Percentiles rank a stretch among this genome's conserved stretches.
Evolutionary conservation across 2,113 vertebrate genomes (phyloP).

Genomic region (Sclerurus mexicanus): DNA sequence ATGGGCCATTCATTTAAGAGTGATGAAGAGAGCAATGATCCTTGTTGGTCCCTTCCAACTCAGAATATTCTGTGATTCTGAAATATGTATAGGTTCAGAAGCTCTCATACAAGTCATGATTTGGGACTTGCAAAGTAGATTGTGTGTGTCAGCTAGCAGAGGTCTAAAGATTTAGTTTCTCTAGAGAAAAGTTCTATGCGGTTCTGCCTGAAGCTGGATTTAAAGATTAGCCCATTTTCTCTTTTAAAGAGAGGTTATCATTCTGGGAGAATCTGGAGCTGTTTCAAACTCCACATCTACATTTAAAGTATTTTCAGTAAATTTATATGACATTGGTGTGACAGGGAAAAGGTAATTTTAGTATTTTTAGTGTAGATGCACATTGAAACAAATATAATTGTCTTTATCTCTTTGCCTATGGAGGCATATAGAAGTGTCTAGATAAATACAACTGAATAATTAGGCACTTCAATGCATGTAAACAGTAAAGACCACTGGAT

Average conservation of each 20-base stretch:
- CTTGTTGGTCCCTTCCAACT: not conserved
- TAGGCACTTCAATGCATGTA: not conserved
- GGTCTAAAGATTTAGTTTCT: not conserved
- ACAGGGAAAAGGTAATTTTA: not conserved
- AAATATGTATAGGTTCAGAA: not conserved
- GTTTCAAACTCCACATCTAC: not conserved
- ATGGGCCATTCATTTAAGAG: not conserved
- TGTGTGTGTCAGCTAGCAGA: not conserved
- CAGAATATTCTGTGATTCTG: not conserved
- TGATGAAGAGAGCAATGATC: not conserved
- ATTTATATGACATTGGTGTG: not conserved
- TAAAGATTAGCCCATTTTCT: not conserved
- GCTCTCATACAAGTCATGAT: not conserved
- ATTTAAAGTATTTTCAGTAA: not conserved
- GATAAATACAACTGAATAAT: not conserved
- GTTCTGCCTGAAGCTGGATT: not conserved
- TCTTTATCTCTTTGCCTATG: not conserved
- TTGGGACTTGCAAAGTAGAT: not conserved
- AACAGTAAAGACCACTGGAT: not conserved
- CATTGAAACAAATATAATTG: not conserved
- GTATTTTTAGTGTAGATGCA: not conserved
- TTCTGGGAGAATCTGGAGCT: not conserved
- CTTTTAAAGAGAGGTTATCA: not conserved
- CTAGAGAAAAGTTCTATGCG: not conserved
- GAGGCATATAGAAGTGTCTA: not conserved